phyloP scores from a whole-genome alignment of 2,797 vertebrate species.

The Craterocephalus amniculus region DNA sequence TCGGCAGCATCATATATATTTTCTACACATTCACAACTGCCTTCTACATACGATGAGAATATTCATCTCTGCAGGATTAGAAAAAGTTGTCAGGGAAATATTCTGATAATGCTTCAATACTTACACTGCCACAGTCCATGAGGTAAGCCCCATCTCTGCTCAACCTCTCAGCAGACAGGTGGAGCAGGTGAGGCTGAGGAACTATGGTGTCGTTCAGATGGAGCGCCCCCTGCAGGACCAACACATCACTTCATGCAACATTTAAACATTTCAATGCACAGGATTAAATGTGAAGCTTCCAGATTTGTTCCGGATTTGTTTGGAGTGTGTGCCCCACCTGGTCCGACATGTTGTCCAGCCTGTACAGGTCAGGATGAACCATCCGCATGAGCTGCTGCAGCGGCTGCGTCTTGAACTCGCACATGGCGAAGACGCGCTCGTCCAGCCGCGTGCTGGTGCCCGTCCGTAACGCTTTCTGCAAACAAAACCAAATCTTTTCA shows the following conservation, averaged over 20 bases:
- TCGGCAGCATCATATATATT: too few species aligned
- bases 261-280: too few species aligned
- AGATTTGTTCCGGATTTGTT: not conserved
- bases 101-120: slow-evolving; percentile 34
- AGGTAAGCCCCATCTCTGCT: slow-evolving; percentile 94
- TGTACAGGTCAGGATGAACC: slow-evolving; percentile 94
- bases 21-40: not conserved
- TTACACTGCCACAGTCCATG: slow-evolving; percentile 93
- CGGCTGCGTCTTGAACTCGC: slow-evolving; percentile 96
- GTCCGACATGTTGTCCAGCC: slow-evolving; percentile 92
- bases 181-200: slow-evolving; percentile 92
- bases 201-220: slow-evolving; percentile 91
- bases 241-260: not conserved
- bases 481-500: not conserved
- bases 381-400: slow-evolving; percentile 92
- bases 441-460: slow-evolving; percentile 94
- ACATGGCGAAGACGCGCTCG: slow-evolving; percentile 96
- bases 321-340: slow-evolving; percentile 82
- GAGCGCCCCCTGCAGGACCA: slow-evolving; percentile 86
- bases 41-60: not conserved
- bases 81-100: too few species aligned
- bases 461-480: slow-evolving; percentile 93
- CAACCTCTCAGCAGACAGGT: slow-evolving; percentile 91
- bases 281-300: not conserved
- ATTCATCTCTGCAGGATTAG: too few species aligned